These are phyloP conservation scores for Ataeniobius toweri DNA, from an alignment of 2,797 vertebrate species.

Conservation along the genomic window DNA sequence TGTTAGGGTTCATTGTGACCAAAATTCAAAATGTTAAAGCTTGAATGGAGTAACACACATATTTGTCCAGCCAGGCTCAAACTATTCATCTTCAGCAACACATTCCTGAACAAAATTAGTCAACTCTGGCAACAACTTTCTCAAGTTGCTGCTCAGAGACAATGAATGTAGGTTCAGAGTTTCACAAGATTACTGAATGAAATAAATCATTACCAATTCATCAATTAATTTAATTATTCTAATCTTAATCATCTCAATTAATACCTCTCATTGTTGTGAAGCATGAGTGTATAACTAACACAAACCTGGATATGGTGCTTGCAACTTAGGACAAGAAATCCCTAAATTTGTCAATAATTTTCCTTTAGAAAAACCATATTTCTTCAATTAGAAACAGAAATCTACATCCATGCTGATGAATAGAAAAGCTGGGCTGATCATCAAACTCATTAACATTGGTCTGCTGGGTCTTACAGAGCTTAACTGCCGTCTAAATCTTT, in stretches of 20 bases:
- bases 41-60: not conserved
- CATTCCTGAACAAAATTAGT: not conserved
- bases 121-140: no score
- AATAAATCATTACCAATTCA: not conserved
- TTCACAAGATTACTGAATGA: not conserved
- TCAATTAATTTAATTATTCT: not conserved
- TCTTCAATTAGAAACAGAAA: not conserved
- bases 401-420: not conserved
- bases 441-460: constrained; percentile 16
- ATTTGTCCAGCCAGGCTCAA: not conserved
- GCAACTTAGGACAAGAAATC: not conserved
- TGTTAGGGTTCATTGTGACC: not conserved
- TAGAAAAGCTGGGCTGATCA: constrained; percentile 3
- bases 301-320: not conserved
- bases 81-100: not conserved
- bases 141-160: not conserved
- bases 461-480: constrained; percentile 6
- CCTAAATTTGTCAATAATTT: not conserved
- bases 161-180: not conserved
- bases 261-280: no score
- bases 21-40: not conserved
- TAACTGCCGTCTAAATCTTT: not conserved
- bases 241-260: no score
- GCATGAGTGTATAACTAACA: not conserved
- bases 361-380: not conserved